These are phyloP conservation scores for Petaurus breviceps DNA, from an alignment of 2,113 vertebrate species.

Conservation along the genomic window DNA sequence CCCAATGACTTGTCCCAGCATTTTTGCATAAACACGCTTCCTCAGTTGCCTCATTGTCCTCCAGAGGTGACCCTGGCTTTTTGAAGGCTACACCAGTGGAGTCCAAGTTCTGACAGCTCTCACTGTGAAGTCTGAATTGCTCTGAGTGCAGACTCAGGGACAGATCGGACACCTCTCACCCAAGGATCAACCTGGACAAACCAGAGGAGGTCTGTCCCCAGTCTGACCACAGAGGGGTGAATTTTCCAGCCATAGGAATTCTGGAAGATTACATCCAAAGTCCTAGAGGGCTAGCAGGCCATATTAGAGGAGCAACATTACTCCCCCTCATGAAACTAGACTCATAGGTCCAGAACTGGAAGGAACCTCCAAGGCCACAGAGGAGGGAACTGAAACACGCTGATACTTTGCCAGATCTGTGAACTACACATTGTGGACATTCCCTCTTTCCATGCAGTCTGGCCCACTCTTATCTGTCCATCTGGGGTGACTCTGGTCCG, in stretches of 20 bases:
- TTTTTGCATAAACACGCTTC: background rate
- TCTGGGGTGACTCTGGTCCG: background rate
- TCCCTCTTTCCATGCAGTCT: background rate
- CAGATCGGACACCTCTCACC: background rate
- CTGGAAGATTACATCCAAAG: background rate
- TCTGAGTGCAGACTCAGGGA: background rate
- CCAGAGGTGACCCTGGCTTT: background rate
- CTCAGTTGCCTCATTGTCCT: background rate
- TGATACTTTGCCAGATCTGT: background rate
- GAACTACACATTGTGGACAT: too few relatives aligned
- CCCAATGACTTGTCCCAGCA: background rate
- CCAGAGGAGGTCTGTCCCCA: background rate
- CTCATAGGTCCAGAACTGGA: background rate
- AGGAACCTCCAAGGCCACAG: background rate
- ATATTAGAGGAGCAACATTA: too few relatives aligned
- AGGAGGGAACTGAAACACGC: background rate
- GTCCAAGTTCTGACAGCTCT: background rate
- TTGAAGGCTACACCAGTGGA: background rate
- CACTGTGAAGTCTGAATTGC: background rate
- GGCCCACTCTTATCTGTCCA: too few relatives aligned
- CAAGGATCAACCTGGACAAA: background rate
- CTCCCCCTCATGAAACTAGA: background rate
- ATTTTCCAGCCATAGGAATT: background rate
- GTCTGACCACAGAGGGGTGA: background rate
- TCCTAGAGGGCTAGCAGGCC: background rate